Percentiles rank a stretch among this genome's conserved stretches.
Evolutionary conservation across 2,888 invertebrate species (phyloP).

Genomic region (Zeuzera pyrina): DNA sequence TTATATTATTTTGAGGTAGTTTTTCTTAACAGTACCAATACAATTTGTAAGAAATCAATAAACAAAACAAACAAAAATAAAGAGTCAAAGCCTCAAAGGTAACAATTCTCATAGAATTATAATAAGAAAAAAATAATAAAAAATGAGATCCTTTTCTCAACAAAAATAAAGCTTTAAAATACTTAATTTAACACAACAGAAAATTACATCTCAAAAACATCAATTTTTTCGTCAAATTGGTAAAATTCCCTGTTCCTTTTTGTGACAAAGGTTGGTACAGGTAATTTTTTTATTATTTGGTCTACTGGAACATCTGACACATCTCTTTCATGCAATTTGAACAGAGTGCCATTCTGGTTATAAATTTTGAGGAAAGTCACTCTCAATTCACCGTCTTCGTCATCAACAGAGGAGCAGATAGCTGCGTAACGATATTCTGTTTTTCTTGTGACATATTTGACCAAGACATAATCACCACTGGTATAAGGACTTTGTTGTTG

Average conservation of each 20-base stretch:
- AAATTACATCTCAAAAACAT: conserved; percentile 9
- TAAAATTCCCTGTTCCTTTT: conserved; percentile 15
- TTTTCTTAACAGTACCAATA: too few relatives aligned
- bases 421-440: too few relatives aligned
- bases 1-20: too few relatives aligned
- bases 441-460: conserved; percentile 11
- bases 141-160: conserved; percentile 1
- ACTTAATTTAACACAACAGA: conserved; percentile 1
- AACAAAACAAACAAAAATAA: too few relatives aligned
- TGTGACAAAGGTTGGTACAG: conserved; percentile 12
- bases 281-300: too few relatives aligned
- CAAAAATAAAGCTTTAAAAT: neutral
- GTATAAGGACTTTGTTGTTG: conserved; percentile 11
- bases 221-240: conserved; percentile 11
- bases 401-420: too few relatives aligned
- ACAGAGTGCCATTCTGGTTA: conserved; percentile 15
- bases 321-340: conserved; percentile 18
- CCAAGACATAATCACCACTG: conserved; percentile 15
- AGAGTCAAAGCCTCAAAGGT: too few relatives aligned
- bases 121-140: too few relatives aligned
- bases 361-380: too few relatives aligned
- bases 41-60: too few relatives aligned
- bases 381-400: too few relatives aligned
- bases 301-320: conserved; percentile 17
- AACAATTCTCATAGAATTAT: too few relatives aligned